These are phyloP conservation scores for Alcis repandata DNA, from an alignment of 2,888 invertebrate species.

Conservation along the genomic window DNA sequence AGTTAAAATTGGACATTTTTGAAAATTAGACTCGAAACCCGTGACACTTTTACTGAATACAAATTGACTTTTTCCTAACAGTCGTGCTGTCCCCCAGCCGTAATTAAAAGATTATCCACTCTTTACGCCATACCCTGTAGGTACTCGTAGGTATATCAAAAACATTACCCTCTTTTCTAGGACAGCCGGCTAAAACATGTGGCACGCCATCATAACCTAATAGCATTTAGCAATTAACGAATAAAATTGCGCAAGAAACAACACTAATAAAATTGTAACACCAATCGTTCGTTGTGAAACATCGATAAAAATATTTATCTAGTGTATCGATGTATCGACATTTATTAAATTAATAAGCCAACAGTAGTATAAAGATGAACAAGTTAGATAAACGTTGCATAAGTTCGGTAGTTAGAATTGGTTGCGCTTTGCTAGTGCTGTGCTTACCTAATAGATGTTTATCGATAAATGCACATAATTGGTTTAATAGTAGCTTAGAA, in stretches of 20 bases:
- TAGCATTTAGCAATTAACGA: constrained; percentile 11
- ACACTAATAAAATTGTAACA: constrained; percentile 23
- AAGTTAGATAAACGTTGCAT: constrained; percentile 33
- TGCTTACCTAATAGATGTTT: constrained; percentile 19
- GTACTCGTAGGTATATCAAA: too few relatives aligned
- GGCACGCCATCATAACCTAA: neutral
- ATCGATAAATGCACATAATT: constrained; percentile 1
- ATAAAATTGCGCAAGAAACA: constrained; percentile 5
- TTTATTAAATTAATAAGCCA: constrained; percentile 12
- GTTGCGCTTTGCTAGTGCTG: constrained; percentile 22
- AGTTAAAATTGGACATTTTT: too few relatives aligned
- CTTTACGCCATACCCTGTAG: too few relatives aligned
- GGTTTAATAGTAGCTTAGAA: neutral
- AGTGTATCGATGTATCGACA: neutral
- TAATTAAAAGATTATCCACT: too few relatives aligned
- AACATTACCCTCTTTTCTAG: neutral
- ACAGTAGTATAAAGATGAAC: constrained; percentile 39
- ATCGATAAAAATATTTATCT: constrained; percentile 19
- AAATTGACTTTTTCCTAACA: too few relatives aligned
- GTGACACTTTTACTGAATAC: too few relatives aligned
- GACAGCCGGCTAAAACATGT: neutral
- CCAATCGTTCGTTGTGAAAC: constrained; percentile 15
- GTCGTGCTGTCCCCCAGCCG: too few relatives aligned
- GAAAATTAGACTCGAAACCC: too few relatives aligned
- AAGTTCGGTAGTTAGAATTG: constrained; percentile 20